A percentile compares a stretch with the other conserved stretches of the same genome.
Conservation (phyloP, 2,888 invertebrate species). For the Chironomus riparius region DNA sequence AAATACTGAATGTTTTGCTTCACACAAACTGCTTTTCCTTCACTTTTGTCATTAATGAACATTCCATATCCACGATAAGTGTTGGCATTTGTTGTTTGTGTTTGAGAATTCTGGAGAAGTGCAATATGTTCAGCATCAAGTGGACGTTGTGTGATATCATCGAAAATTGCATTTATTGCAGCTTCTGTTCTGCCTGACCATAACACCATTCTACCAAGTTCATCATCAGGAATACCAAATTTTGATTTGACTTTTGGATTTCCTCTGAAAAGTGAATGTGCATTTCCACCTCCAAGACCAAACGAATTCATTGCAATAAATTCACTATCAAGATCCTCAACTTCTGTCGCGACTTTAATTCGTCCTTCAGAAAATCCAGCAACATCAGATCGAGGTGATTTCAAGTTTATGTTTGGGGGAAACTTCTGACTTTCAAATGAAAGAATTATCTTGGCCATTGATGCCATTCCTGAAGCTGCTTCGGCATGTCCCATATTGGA, state of each 20-base stretch:
- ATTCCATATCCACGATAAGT: conserved; percentile 62
- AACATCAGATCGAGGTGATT: conserved; percentile 49
- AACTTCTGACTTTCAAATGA: conserved; percentile 66
- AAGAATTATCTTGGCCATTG: conserved; percentile 63
- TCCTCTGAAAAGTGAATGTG: conserved; percentile 58
- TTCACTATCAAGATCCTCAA: conserved; percentile 52
- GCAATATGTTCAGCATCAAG: conserved; percentile 49
- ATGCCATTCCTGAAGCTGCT: conserved; percentile 67
- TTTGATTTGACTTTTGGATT: conserved; percentile 52
- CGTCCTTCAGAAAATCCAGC: conserved; percentile 48
- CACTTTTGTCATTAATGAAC: conserved; percentile 30
- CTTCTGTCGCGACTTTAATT: conserved; percentile 58
- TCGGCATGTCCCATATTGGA: conserved; percentile 85
- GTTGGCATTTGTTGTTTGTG: conserved; percentile 48
- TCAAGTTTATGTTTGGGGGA: conserved; percentile 71
- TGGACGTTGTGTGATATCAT: conserved; percentile 48
- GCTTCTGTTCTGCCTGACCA: conserved; percentile 69
- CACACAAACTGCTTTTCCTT: conserved; percentile 31
- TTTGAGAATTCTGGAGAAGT: conserved; percentile 48
- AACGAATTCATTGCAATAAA: conserved; percentile 74
- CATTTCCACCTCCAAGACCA: conserved; percentile 78
- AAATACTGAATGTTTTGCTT: conserved; percentile 47
- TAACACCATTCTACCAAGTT: conserved; percentile 56
- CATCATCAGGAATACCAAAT: conserved; percentile 48
- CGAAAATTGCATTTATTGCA: conserved; percentile 52